Conservation (phyloP, 1,140 invertebrate species). For the Hirudo medicinalis region DNA sequence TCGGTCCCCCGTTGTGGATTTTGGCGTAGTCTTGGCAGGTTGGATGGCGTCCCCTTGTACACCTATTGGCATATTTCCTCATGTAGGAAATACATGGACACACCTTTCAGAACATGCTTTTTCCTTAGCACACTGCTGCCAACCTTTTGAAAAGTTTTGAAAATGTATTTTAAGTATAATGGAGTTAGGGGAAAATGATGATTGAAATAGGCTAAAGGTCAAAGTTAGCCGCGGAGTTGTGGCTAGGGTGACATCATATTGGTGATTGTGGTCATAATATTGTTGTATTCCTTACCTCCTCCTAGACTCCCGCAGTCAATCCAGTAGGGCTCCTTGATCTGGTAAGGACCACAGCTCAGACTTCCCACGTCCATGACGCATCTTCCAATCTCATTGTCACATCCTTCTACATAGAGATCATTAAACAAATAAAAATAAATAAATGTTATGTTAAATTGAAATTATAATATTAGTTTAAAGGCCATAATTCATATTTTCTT, state of each 20-base stretch:
- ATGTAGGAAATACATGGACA: slow-evolving; percentile 24
- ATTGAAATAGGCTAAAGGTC: too few species aligned
- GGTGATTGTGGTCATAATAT: too few species aligned
- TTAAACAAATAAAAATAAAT: too few species aligned
- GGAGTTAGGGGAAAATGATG: too few species aligned
- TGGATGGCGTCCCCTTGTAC: slow-evolving; percentile 24
- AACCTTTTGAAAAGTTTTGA: background rate
- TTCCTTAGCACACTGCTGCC: slow-evolving; percentile 22
- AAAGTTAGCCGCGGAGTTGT: too few species aligned
- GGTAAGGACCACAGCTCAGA: slow-evolving; percentile 32
- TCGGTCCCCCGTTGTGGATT: slow-evolving; percentile 41
- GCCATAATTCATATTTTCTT: too few species aligned
- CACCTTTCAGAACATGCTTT: slow-evolving; percentile 24
- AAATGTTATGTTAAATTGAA: too few species aligned
- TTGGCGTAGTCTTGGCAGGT: slow-evolving; percentile 34
- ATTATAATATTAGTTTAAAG: too few species aligned
- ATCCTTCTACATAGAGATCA: background rate
- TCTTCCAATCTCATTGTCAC: background rate
- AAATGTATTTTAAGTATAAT: too few species aligned
- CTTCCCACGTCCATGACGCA: slow-evolving; percentile 30
- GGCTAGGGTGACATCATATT: too few species aligned
- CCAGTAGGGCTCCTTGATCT: slow-evolving; percentile 27
- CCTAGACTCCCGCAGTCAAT: slow-evolving; percentile 18
- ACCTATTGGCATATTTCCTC: slow-evolving; percentile 25
- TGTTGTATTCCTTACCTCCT: background rate